These are phyloP conservation scores for Catagonus wagneri DNA, from an alignment of 2,113 vertebrate genomes.

Conservation along the genomic window DNA sequence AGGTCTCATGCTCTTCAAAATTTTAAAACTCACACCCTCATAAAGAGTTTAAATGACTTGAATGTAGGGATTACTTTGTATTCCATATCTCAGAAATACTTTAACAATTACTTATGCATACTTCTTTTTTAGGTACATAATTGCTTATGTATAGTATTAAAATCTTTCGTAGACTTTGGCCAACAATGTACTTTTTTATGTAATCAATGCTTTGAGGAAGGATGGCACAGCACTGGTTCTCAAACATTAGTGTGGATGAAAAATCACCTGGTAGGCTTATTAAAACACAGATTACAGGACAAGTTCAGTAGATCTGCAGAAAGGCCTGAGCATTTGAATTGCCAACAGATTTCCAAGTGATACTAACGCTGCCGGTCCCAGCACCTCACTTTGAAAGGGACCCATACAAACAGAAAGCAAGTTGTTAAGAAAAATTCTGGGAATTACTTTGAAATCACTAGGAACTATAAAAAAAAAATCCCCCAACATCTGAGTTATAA, in stretches of 20 bases:
- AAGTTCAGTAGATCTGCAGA: background rate
- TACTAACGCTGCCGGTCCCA: background rate
- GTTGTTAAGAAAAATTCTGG: slow-evolving; percentile 29
- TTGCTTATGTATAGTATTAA: background rate
- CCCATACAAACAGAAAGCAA: background rate
- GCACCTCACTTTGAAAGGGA: background rate
- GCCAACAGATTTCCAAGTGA: background rate
- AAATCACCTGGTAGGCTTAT: background rate
- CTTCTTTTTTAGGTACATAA: background rate
- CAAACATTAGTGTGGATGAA: background rate
- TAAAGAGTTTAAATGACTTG: background rate
- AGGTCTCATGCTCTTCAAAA: background rate
- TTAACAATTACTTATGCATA: background rate
- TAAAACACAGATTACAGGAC: background rate
- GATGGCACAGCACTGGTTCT: background rate
- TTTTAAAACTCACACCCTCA: background rate
- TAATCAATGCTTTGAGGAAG: background rate
- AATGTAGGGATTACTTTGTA: background rate
- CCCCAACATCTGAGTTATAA: background rate
- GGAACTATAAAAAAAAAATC: background rate
- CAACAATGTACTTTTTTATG: background rate
- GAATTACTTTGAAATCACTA: slow-evolving; percentile 12
- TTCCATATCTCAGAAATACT: background rate
- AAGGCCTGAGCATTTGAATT: background rate
- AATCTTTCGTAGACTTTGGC: background rate